These are phyloP conservation scores for Halisarca cf. caerulea DNA, from an alignment of 37 sponge, comb jelly and placozoan genomes.

Conservation along the genomic window DNA sequence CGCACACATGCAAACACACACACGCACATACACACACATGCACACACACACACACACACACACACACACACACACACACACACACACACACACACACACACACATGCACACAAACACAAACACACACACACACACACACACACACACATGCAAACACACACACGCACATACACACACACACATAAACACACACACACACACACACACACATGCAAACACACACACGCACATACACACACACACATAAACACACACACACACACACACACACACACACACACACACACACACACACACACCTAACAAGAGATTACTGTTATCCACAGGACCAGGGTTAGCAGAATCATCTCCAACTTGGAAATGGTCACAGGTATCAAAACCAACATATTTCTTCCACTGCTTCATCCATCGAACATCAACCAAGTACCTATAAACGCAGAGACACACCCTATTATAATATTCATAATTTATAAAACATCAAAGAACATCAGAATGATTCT, in stretches of 20 bases:
- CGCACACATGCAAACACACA: not conserved
- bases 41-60: too few relatives aligned
- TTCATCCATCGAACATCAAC: conserved; percentile 87
- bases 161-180: not conserved
- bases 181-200: not conserved
- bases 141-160: too few relatives aligned
- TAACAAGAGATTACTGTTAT: conserved; percentile 53
- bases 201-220: not conserved
- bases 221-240: not conserved
- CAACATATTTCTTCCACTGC: conserved; percentile 94
- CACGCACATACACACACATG: too few relatives aligned
- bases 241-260: too few relatives aligned
- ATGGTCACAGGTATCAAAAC: conserved; percentile 83
- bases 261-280: not conserved
- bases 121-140: too few relatives aligned
- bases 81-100: too few relatives aligned
- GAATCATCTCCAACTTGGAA: conserved; percentile 53
- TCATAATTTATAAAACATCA: too few relatives aligned
- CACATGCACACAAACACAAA: too few relatives aligned
- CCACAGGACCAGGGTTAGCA: conserved; percentile 11
- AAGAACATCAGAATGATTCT: too few relatives aligned
- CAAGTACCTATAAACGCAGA: too few relatives aligned
- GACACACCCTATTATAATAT: too few relatives aligned
- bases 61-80: too few relatives aligned
- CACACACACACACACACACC: conserved; percentile 30